Conservation (phyloP, 2,113 vertebrate species). For the Eptesicus fuscus region DNA sequence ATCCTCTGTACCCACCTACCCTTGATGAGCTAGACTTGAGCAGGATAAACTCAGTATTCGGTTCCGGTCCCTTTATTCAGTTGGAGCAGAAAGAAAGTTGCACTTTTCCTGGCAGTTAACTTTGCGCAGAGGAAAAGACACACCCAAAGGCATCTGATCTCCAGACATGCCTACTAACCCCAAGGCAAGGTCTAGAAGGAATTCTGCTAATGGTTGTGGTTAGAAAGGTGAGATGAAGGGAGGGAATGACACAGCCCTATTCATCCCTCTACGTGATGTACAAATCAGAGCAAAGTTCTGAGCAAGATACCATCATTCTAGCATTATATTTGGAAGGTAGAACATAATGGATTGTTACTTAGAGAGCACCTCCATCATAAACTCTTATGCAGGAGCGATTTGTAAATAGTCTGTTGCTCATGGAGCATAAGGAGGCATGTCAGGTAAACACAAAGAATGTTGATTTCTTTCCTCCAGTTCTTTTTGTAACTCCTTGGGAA, state of each 20-base stretch:
- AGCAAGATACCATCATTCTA: not conserved
- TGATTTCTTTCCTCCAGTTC: not conserved
- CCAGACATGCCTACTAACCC: not conserved
- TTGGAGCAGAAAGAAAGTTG: not conserved
- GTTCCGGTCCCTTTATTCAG: not conserved
- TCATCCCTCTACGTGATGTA: not conserved
- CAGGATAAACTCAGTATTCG: not conserved
- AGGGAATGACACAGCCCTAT: not conserved
- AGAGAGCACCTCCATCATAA: not conserved
- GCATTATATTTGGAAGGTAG: not conserved
- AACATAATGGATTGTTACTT: not conserved
- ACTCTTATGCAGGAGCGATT: not conserved
- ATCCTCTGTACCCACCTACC: not conserved
- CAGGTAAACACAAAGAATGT: not conserved
- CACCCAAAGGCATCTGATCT: not conserved
- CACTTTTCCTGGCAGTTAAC: not conserved
- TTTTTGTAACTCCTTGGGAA: not conserved
- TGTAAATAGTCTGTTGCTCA: not conserved
- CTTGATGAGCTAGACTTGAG: not conserved
- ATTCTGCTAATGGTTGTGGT: not conserved
- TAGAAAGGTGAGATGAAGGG: not conserved
- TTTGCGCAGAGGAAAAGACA: not conserved
- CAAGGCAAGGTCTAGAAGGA: not conserved
- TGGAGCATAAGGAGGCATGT: not conserved
- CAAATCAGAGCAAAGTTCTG: not conserved